Evolutionary conservation across 2,888 invertebrate genomes (phyloP), one percentile per base, ranked within the genome.

Genomic region (Dioctria rufipes): DNA sequence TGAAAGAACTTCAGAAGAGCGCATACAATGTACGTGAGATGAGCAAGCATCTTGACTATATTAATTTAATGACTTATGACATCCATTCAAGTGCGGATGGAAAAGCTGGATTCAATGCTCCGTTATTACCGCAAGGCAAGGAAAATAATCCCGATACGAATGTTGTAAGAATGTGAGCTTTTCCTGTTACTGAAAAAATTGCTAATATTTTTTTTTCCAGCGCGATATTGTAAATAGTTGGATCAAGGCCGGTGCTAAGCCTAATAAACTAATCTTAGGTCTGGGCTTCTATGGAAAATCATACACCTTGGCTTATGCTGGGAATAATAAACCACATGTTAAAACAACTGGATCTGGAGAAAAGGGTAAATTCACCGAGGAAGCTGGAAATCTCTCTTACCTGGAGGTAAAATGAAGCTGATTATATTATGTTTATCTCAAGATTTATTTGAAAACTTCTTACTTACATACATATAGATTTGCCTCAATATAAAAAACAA

Each of bases 11-110:
- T 0, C 87, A 90, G 4, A 88, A 88, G 40, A 82, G 85, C 37
- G 91, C 92, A 0, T 93, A 92, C 84, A 87, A 91, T 83, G 90
- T 92, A 5, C 86, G 89, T 0, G 85, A 87, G 73, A 80, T 92
- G 2, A 86, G 43, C 43, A 89, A 89, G 80, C 87, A 90, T 25
- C 40, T 92, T 9, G 89, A 92, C 83, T 89, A 91, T 79, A 90
- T 92, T 80, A 91, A 92, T 84, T 84, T 92, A 1, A 92, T 92
- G 92, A 84, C 91, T 1, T 92, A 92, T 85, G 92, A 92, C 85
- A 87, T 91, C 39, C 91, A 92, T 83, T 92, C 91, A 2, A 86
- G 88, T 4, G 91, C 90, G 90, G 91, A 92, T 13, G 78, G 81
- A 0, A 83, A 83, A 8, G 90, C 91, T 3, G 91, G 91, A 3